phyloP scores from a whole-genome alignment of 2,797 vertebrate genomes.

The Aulostomus chinensis region DNA sequence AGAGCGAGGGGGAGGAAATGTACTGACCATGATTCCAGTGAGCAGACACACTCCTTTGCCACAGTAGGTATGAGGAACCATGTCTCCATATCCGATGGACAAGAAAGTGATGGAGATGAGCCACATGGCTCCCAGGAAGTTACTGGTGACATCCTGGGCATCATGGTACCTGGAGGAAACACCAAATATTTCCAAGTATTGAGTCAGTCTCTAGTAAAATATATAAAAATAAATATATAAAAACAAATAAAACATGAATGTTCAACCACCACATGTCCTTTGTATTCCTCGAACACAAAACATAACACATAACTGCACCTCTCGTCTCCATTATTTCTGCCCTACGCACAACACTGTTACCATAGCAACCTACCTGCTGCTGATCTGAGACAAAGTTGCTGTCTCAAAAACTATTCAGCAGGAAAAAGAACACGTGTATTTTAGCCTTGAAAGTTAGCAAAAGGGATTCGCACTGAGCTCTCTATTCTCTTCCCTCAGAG shows the following conservation, averaged over 20 bases:
- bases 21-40: conserved; percentile 97
- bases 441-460: conserved; percentile 5
- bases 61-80: conserved; percentile 98
- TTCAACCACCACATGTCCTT: conserved; percentile 9
- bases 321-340: conserved; percentile 18
- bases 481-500: neutral
- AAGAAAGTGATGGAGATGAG: conserved; percentile 98
- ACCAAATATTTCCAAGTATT: too few relatives aligned
- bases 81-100: conserved; percentile 97
- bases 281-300: conserved; percentile 21
- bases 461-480: neutral
- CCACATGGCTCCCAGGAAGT: conserved; percentile 99
- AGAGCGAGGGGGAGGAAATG: conserved; percentile 1
- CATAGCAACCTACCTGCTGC: conserved; percentile 47
- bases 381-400: conserved; percentile 35
- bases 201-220: too few relatives aligned
- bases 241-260: too few relatives aligned
- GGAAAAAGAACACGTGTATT: conserved; percentile 1
- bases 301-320: conserved; percentile 28
- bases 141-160: conserved; percentile 97
- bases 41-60: conserved; percentile 97
- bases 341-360: conserved; percentile 45
- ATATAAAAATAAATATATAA: too few relatives aligned
- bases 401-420: conserved; percentile 21
- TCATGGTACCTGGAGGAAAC: conserved; percentile 89